These are phyloP conservation scores for Euzetes globulus DNA, from an alignment of 2,888 invertebrate species.

Conservation along the genomic window DNA sequence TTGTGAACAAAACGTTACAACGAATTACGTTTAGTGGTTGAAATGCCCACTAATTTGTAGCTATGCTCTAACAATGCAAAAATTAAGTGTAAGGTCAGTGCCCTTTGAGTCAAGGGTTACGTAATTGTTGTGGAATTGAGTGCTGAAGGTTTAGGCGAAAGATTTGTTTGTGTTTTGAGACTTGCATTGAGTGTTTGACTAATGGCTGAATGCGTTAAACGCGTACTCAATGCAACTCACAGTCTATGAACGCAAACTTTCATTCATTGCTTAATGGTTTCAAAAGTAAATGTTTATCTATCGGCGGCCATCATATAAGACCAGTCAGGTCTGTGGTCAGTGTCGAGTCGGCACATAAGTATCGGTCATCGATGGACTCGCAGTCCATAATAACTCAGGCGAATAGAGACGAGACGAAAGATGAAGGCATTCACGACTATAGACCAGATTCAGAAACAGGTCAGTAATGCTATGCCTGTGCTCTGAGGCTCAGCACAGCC, in stretches of 20 bases:
- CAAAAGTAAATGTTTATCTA: conserved; percentile 4
- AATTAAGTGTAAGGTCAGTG: not conserved
- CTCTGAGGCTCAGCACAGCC: not conserved
- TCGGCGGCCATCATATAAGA: not conserved
- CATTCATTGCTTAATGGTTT: not conserved
- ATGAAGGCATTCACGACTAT: conserved; percentile 23
- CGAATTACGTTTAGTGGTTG: not conserved
- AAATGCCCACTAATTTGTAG: not conserved
- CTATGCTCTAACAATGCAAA: not conserved
- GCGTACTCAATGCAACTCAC: not conserved
- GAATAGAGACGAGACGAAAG: conserved; percentile 84
- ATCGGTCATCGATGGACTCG: conserved; percentile 71
- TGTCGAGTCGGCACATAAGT: not conserved
- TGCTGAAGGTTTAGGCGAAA: not conserved
- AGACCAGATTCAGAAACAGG: conserved; percentile 28
- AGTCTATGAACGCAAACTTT: not conserved
- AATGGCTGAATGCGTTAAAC: conserved; percentile 11
- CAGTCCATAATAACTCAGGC: conserved; percentile 98
- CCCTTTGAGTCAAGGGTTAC: not conserved
- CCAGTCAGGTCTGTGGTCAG: not conserved
- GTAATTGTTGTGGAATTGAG: not conserved
- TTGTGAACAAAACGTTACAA: not conserved
- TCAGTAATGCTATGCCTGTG: conserved; percentile 13
- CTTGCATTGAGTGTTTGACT: not conserved
- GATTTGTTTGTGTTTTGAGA: not conserved